Conservation (phyloP, 2,888 invertebrate genomes). For the Melipona bicolor region DNA sequence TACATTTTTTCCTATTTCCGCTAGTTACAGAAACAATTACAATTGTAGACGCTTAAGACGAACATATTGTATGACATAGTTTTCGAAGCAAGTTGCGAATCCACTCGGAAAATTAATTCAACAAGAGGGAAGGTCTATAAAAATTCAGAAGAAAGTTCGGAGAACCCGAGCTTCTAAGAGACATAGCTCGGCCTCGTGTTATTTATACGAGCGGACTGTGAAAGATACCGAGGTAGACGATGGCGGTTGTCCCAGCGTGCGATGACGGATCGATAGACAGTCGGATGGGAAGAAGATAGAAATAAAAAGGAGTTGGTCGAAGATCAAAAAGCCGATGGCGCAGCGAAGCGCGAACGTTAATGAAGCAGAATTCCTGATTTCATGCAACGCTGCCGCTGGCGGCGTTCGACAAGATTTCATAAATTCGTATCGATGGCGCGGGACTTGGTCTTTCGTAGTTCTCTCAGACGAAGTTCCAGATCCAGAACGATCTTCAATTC, state of each 20-base stretch:
- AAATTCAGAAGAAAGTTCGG: slow-evolving; percentile 32
- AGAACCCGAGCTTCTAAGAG: neutral
- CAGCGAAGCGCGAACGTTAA: slow-evolving; percentile 58
- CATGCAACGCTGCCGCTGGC: slow-evolving; percentile 43
- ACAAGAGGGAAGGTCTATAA: slow-evolving; percentile 6
- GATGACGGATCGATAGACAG: slow-evolving; percentile 51
- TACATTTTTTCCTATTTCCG: no score
- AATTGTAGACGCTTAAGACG: no score
- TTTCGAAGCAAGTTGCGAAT: neutral
- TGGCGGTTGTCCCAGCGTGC: slow-evolving; percentile 14
- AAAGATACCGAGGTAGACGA: slow-evolving; percentile 43
- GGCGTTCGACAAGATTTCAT: slow-evolving; percentile 46
- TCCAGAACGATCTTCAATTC: slow-evolving; percentile 29
- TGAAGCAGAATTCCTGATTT: slow-evolving; percentile 65
- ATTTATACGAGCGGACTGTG: slow-evolving; percentile 49
- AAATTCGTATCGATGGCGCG: slow-evolving; percentile 44
- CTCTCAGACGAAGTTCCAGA: slow-evolving; percentile 19
- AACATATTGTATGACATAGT: neutral
- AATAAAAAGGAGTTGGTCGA: slow-evolving; percentile 46
- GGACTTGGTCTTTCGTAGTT: slow-evolving; percentile 22
- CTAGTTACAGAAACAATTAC: no score
- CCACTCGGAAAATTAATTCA: slow-evolving; percentile 4
- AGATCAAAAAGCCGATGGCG: slow-evolving; percentile 55
- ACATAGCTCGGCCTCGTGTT: slow-evolving; percentile 31
- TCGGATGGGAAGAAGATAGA: neutral